Evolutionary conservation across 92 coral and sea anemone species (phyloP).

Genomic region (Palythoa caribaeorum): DNA sequence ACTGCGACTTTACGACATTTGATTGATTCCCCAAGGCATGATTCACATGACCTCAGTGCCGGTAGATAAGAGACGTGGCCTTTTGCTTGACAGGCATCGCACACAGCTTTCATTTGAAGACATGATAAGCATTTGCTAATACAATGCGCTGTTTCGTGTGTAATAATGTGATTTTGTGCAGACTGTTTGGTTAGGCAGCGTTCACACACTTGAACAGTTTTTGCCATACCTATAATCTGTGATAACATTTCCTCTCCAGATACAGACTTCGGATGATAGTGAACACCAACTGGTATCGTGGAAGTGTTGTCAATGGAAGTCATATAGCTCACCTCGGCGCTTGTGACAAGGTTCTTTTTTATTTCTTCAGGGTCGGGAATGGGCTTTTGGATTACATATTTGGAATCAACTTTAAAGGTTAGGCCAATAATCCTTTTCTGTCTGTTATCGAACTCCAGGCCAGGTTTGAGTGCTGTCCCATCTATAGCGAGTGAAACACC

Average conservation of each 20-base stretch:
- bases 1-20: constrained; percentile 48
- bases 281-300: neutral
- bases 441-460: constrained; percentile 49
- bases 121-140: constrained; percentile 56
- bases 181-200: constrained; percentile 59
- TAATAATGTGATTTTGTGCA: constrained; percentile 50
- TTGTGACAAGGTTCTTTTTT: constrained; percentile 55
- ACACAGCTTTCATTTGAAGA: constrained; percentile 55
- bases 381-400: constrained; percentile 59
- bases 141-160: constrained; percentile 40
- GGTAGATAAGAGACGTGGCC: constrained; percentile 66
- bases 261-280: constrained; percentile 69
- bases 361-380: constrained; percentile 63
- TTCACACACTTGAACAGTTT: constrained; percentile 65
- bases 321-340: constrained; percentile 66
- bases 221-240: constrained; percentile 31
- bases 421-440: constrained; percentile 60
- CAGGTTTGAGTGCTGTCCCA: constrained; percentile 68
- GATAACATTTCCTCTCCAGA: constrained; percentile 52
- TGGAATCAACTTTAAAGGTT: constrained; percentile 51
- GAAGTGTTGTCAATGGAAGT: constrained; percentile 61
- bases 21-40: constrained; percentile 35
- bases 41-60: constrained; percentile 51
- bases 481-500: constrained; percentile 52
- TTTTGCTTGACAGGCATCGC: constrained; percentile 46